phyloP scores from a whole-genome alignment of 2,888 invertebrate genomes.

The Macrosiphum euphorbiae region DNA sequence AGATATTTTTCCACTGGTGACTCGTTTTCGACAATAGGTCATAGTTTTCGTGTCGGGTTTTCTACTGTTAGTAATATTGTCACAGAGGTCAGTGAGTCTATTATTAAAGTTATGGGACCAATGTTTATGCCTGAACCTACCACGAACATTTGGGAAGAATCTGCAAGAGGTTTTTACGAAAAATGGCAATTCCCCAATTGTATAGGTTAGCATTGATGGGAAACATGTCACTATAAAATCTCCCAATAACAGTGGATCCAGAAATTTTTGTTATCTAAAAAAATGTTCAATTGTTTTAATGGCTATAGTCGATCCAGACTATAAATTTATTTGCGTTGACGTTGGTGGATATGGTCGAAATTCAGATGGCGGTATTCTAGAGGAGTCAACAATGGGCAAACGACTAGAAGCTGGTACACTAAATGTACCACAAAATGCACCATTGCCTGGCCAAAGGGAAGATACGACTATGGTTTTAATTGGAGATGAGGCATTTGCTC shows the following conservation, averaged over 20 bases:
- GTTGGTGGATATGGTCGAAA: constrained; percentile 7
- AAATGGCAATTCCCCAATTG: background rate
- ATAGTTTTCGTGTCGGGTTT: background rate
- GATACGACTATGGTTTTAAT: background rate
- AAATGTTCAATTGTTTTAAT: background rate
- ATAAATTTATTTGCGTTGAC: constrained; percentile 7
- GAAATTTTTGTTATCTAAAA: constrained; percentile 13
- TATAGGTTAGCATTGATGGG: no score
- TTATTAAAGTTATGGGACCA: background rate
- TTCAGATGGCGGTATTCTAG: background rate
- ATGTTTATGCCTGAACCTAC: background rate
- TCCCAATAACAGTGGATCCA: background rate
- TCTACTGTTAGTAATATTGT: background rate
- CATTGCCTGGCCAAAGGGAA: background rate
- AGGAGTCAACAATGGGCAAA: background rate
- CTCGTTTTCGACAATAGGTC: background rate
- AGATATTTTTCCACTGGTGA: background rate
- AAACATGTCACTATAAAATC: no score
- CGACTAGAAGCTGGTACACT: background rate
- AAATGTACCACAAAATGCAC: background rate
- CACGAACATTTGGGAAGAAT: background rate
- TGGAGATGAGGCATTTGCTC: background rate
- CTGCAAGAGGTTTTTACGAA: background rate
- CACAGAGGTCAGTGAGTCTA: background rate
- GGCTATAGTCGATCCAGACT: background rate